Evolutionary conservation across 1,140 invertebrate genomes (phyloP).

Genomic region (Muscidifurax raptorellus): DNA sequence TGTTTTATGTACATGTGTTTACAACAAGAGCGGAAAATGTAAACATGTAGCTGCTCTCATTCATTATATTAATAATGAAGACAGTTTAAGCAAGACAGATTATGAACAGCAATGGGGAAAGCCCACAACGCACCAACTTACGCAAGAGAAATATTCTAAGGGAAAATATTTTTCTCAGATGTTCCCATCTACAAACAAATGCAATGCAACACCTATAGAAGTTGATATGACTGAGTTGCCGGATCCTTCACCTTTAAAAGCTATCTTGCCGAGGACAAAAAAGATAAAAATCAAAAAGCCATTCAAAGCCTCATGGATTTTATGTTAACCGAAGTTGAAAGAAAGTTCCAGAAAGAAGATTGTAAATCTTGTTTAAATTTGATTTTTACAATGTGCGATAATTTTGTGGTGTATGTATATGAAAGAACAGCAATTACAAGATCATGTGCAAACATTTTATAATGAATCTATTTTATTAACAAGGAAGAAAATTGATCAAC

Average conservation of each 20-base stretch:
- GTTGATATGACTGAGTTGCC: slow-evolving; percentile 19
- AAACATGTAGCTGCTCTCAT: slow-evolving; percentile 55
- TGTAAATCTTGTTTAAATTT: slow-evolving; percentile 15
- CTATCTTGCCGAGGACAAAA: slow-evolving; percentile 8
- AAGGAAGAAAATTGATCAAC: slow-evolving; percentile 62
- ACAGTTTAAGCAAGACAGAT: slow-evolving; percentile 54
- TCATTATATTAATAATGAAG: slow-evolving; percentile 52
- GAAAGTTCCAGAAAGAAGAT: slow-evolving; percentile 38
- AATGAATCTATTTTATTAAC: neutral
- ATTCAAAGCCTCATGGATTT: slow-evolving; percentile 35
- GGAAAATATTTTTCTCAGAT: slow-evolving; percentile 53
- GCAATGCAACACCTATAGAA: neutral
- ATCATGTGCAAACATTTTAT: neutral
- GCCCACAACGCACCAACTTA: slow-evolving; percentile 44
- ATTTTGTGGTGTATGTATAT: neutral
- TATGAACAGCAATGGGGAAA: slow-evolving; percentile 54
- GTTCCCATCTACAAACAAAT: neutral
- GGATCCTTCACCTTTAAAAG: slow-evolving; percentile 34
- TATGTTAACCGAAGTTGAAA: slow-evolving; percentile 19
- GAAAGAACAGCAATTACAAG: too few relatives aligned
- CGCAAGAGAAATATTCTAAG: slow-evolving; percentile 54
- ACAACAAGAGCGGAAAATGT: slow-evolving; percentile 50
- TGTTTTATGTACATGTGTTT: slow-evolving; percentile 48
- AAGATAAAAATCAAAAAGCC: slow-evolving; percentile 24
- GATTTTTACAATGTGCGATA: neutral